Evolutionary conservation across 2,113 vertebrate species (phyloP).

Genomic region (Elanoides forficatus): DNA sequence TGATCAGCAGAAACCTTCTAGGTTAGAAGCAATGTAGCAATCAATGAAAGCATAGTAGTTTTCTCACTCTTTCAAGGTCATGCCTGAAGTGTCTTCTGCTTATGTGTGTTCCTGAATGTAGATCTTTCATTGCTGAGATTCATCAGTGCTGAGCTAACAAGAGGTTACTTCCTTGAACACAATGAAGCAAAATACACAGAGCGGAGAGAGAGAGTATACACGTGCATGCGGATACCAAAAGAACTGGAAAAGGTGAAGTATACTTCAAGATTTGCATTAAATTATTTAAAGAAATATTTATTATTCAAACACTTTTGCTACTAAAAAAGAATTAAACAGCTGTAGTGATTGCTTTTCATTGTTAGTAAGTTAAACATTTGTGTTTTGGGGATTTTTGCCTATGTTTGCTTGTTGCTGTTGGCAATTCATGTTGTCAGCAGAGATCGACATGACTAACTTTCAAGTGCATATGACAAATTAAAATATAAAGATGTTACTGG

Average conservation of each 20-base stretch:
- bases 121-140: constrained; percentile 90
- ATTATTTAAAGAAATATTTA: neutral
- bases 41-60: neutral
- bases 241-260: constrained; percentile 92
- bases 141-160: constrained; percentile 91
- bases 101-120: constrained; percentile 67
- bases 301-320: neutral
- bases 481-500: neutral
- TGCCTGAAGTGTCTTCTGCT: constrained; percentile 1
- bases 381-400: neutral
- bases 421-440: neutral
- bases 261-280: neutral
- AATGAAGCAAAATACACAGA: constrained; percentile 98
- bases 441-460: neutral
- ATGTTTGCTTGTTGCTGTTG: neutral
- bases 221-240: constrained; percentile 94
- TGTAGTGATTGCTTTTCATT: neutral
- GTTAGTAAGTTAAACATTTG: neutral
- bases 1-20: neutral
- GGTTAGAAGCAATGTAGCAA: neutral
- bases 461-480: neutral
- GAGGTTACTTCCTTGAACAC: constrained; percentile 98
- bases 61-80: neutral
- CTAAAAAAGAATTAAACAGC: neutral
- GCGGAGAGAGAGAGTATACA: constrained; percentile 92